Evolutionary conservation across 2,888 invertebrate species (phyloP), one percentile per base, ranked within the genome.

Genomic region (Rhagium mordax): DNA sequence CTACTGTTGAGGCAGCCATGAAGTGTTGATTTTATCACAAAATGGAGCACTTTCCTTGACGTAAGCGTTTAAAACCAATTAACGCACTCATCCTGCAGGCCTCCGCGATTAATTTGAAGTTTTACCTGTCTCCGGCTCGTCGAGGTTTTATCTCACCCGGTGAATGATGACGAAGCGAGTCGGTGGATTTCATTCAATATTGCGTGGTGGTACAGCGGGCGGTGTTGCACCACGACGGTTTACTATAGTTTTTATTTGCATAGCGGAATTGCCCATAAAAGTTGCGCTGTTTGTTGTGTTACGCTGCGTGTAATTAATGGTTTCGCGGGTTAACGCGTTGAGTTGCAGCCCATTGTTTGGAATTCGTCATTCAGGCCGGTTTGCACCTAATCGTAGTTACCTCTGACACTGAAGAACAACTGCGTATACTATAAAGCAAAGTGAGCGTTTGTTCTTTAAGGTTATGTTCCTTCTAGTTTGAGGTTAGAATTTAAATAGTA

Each of bases 211-310:
- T 16, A 7, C 13, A 51, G 18, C 18, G 51, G 18, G 20, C 16
- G 18, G 72, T 77, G 76, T 77, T 77, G 72, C 66, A 62, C 64
- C 33, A 29, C 27, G 27, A 27, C 41, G 41, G 27, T 59, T 59
- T 15, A 59, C 16, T 29, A 16, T 27, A 16, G 21, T 48, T 48
- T 20, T 64, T 64, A 64, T 64, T 64, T 64, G 48, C 27, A 64
- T 47, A 27, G 48, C 20, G 16, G 48, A 24, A 48, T 24, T 29
- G 33, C 10, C 29, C 59, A 33, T 60, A 60, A 33, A 59, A 29
- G 18, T 16, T 27, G 27, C 59, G 57, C 16, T 59, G 16, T 33
- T 29, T 8, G 27, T 15, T 29, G 33, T 16, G 33, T 41, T 59
- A 33, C 33, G 18, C 59, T 7, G 59, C 41, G 15, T 60, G 16